These are phyloP conservation scores for Ichneumoninae sp. DNA, from an alignment of 2,888 invertebrate genomes.

Conservation along the genomic window DNA sequence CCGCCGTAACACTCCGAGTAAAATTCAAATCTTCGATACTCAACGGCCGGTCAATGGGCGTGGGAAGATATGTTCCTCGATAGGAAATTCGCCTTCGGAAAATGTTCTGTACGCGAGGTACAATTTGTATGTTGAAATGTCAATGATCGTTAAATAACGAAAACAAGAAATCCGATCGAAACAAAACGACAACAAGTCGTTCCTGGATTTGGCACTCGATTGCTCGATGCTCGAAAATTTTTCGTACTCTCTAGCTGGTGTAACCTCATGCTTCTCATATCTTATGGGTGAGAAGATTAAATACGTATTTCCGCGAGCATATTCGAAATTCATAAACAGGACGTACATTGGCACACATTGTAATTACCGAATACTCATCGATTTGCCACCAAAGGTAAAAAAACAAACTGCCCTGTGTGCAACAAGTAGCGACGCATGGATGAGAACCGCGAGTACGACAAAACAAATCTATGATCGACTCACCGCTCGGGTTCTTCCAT, in stretches of 20 bases:
- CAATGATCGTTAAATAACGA: background rate
- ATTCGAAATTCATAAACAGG: background rate
- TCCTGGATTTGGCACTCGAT: background rate
- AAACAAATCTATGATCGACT: slow-evolving; percentile 65
- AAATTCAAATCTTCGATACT: slow-evolving; percentile 58
- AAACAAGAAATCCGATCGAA: background rate
- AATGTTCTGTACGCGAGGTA: background rate
- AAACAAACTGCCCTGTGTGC: slow-evolving; percentile 28
- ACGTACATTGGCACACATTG: background rate
- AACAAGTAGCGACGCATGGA: slow-evolving; percentile 57
- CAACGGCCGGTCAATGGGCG: slow-evolving; percentile 60
- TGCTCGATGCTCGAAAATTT: background rate
- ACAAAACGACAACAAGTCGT: background rate
- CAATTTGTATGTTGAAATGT: background rate
- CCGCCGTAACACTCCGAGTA: slow-evolving; percentile 3
- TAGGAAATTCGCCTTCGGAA: background rate
- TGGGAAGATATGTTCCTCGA: slow-evolving; percentile 33
- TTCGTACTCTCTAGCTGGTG: background rate
- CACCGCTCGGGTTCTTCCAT: slow-evolving; percentile 73
- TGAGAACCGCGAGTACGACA: background rate
- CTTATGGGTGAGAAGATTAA: too few relatives aligned
- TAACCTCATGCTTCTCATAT: background rate
- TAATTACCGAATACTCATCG: background rate
- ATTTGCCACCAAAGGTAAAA: background rate
- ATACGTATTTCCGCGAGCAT: background rate